phyloP scores from a whole-genome alignment of 2,797 vertebrate species.

The Mallotus villosus region DNA sequence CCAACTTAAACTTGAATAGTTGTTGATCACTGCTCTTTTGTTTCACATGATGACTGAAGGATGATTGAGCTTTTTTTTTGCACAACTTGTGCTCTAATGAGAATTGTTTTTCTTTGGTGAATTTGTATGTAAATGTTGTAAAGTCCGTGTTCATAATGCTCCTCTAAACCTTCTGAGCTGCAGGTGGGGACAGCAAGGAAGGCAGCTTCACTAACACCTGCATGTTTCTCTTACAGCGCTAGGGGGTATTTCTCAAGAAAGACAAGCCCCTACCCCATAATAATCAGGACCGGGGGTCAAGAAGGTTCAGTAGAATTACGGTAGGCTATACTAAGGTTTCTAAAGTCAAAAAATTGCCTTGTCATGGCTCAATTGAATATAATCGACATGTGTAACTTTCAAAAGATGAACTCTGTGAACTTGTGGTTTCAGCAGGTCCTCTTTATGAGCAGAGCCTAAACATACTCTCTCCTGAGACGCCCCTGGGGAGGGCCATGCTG shows the following conservation, averaged over 20 bases:
- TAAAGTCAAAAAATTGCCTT: no score
- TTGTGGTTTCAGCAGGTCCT: no score
- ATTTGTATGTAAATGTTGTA: neutral
- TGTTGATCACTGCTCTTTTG: neutral
- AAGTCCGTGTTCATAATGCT: neutral
- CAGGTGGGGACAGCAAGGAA: no score
- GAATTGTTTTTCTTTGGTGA: no score
- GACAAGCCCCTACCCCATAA: slow-evolving; percentile 8
- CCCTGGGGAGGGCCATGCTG: no score
- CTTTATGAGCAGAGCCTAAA: no score
- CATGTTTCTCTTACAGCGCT: slow-evolving; percentile 12
- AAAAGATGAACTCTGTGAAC: no score
- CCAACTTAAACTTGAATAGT: neutral
- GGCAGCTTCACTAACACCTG: neutral
- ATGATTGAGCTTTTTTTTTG: neutral
- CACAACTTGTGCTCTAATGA: neutral
- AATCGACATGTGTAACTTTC: no score
- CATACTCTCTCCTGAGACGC: no score
- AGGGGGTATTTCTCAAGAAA: slow-evolving; percentile 41
- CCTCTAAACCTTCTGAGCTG: no score
- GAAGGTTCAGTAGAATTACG: slow-evolving; percentile 27
- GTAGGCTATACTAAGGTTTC: slow-evolving; percentile 37
- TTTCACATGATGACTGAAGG: neutral
- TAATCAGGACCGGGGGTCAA: slow-evolving; percentile 36
- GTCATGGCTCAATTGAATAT: no score